phyloP scores from a whole-genome alignment of 2,888 invertebrate genomes.

The Acanthopleura granulata region DNA sequence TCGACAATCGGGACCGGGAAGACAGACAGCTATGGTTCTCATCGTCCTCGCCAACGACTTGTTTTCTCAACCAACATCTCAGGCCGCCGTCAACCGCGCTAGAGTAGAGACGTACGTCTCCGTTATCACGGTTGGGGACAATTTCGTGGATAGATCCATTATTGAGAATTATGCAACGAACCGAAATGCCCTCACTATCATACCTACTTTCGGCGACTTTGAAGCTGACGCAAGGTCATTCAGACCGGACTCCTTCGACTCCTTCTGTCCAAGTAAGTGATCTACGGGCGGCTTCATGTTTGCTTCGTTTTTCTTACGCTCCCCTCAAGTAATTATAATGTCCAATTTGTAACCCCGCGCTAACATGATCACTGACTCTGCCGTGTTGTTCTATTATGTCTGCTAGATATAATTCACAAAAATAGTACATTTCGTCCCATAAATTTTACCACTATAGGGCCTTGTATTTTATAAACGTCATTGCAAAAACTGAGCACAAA shows the following conservation, averaged over 20 bases:
- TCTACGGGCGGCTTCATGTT: not conserved
- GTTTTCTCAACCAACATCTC: not conserved
- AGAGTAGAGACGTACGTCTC: not conserved
- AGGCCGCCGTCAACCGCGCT: not conserved
- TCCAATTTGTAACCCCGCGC: too few species aligned
- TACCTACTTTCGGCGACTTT: not conserved
- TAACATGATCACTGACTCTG: too few species aligned
- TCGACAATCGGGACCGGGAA: not conserved
- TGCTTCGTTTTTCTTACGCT: too few species aligned
- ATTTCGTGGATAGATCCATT: not conserved
- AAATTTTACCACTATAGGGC: too few species aligned
- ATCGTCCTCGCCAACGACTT: not conserved
- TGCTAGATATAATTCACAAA: too few species aligned
- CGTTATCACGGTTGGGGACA: not conserved
- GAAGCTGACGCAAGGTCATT: not conserved
- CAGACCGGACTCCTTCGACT: not conserved
- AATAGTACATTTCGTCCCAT: too few species aligned
- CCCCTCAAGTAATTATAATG: too few species aligned
- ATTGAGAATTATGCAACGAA: not conserved
- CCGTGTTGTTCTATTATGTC: too few species aligned
- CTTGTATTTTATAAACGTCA: too few species aligned
- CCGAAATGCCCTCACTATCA: not conserved
- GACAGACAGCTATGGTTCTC: not conserved
- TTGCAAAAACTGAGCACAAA: too few species aligned
- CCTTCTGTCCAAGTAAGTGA: not conserved